A percentile compares a stretch with the other conserved stretches of the same genome.
Evolutionary conservation across 2,797 vertebrate species (phyloP).

Genomic region (Coilia nasus): DNA sequence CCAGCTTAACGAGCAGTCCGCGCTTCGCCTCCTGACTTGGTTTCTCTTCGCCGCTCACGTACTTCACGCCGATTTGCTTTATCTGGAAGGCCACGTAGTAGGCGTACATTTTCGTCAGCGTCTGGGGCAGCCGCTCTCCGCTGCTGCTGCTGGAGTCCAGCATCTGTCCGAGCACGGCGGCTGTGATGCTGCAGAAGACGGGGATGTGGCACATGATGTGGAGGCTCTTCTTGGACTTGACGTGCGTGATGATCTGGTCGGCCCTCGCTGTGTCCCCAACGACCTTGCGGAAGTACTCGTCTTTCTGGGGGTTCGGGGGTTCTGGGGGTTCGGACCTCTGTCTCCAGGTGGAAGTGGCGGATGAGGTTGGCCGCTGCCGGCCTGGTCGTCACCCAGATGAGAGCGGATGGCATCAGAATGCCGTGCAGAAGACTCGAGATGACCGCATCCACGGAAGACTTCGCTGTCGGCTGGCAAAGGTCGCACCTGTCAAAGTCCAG

Average conservation of each 20-base stretch:
- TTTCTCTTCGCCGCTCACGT: no score
- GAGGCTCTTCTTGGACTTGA: slow-evolving; percentile 13
- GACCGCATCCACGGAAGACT: neutral
- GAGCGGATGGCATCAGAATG: neutral
- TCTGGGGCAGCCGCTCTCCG: neutral
- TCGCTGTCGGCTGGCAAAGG: neutral
- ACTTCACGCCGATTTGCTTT: no score
- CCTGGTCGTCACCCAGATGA: neutral
- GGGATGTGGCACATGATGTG: slow-evolving; percentile 31
- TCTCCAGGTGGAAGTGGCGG: neutral
- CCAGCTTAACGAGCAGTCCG: no score
- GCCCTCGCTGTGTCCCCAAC: neutral
- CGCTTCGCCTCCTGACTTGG: no score
- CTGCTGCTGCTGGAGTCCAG: no score
- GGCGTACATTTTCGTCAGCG: slow-evolving; percentile 8
- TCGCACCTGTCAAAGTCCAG: neutral
- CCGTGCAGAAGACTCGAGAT: slow-evolving; percentile 6
- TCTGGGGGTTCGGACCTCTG: neutral
- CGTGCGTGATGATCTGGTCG: neutral
- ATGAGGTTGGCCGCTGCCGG: neutral
- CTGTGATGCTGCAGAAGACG: neutral
- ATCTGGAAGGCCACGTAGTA: no score
- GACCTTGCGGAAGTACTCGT: neutral
- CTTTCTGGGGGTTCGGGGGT: neutral
- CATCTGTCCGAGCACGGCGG: neutral